Evolutionary conservation across 2,888 invertebrate species (phyloP), one percentile per base, ranked within the genome.

Genomic region (Cheilosia variabilis): DNA sequence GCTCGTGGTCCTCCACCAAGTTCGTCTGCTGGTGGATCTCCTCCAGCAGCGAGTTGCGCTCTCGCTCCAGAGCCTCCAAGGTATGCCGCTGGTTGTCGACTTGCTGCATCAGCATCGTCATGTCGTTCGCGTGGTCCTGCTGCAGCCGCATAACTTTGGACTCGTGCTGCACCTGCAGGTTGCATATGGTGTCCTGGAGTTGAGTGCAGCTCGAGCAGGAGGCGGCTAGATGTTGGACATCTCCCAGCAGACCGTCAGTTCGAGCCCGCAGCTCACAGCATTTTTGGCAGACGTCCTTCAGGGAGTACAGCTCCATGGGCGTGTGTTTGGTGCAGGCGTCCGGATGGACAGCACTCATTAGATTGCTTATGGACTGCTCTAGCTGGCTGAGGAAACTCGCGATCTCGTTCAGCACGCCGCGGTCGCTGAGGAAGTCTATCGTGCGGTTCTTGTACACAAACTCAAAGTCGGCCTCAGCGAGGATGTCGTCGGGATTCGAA

Each of bases 251-350:
- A 69, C 93, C 93, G 73, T 93, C 93, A 76, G 95, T 92, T 53
- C 93, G 93, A 72, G 94, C 93, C 15, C 94, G 93, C 65, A 95
- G 89, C 55, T 93, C 93, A 55, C 93, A 92, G 89, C 95, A 95
- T 88, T 94, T 94, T 53, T 93, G 91, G 89, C 94, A 94, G 53
- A 94, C 92, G 88, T 93, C 93, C 82, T 93, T 91, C 91, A 94
- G 92, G 89, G 93, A 93, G 37, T 88, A 89, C 6, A 91, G 88
- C 65, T 91, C 91, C 4, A 90, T 76, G 19, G 90, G 89, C 1
- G 66, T 58, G 4, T 71, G 45, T 15, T 77, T 72, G 75, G 91
- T 88, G 31, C 89, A 89, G 10, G 89, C 87, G 60, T 87, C 88
- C 15, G 89, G 88, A 58, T 79, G 88, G 1, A 89, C 57, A 6